Conservation (phyloP, 1,140 invertebrate species). For the Dendroctonus ponderosae region DNA sequence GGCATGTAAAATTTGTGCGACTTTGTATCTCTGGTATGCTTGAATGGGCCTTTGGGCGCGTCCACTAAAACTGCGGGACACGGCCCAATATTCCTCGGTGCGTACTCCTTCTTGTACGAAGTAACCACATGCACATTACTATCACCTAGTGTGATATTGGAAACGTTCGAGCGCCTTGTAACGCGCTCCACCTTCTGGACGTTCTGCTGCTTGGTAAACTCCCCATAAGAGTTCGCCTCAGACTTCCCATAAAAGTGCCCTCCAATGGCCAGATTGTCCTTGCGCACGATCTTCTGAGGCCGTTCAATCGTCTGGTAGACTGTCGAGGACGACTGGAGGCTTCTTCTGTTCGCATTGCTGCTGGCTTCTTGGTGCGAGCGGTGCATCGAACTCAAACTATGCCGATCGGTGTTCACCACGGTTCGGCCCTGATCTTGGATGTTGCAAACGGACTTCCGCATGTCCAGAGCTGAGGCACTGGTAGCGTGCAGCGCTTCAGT, state of each 20-base stretch:
- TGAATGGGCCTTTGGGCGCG: conserved; percentile 69
- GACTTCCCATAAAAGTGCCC: conserved; percentile 71
- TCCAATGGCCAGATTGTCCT: conserved; percentile 66
- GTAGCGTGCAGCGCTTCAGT: conserved; percentile 53
- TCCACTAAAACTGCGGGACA: conserved; percentile 78
- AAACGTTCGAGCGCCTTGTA: conserved; percentile 64
- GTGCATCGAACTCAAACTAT: conserved; percentile 74
- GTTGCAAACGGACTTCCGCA: conserved; percentile 76
- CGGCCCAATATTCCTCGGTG: conserved; percentile 65
- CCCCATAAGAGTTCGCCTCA: conserved; percentile 65
- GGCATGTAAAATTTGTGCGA: conserved; percentile 81
- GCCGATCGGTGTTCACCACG: conserved; percentile 66
- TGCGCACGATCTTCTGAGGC: conserved; percentile 57
- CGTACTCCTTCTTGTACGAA: conserved; percentile 76
- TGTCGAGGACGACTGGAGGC: conserved; percentile 49
- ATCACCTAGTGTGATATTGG: conserved; percentile 70
- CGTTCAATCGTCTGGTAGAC: conserved; percentile 52
- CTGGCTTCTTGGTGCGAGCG: conserved; percentile 55
- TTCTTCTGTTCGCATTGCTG: conserved; percentile 43
- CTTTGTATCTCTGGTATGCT: conserved; percentile 76
- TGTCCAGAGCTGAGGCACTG: conserved; percentile 73
- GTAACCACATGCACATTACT: conserved; percentile 55
- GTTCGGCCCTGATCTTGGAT: conserved; percentile 66
- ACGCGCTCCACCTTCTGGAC: conserved; percentile 55
- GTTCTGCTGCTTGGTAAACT: conserved; percentile 59